Evolutionary conservation across 2,797 vertebrate genomes (phyloP), one percentile per base, ranked within the genome.

Genomic region (Garrulus glandarius): DNA sequence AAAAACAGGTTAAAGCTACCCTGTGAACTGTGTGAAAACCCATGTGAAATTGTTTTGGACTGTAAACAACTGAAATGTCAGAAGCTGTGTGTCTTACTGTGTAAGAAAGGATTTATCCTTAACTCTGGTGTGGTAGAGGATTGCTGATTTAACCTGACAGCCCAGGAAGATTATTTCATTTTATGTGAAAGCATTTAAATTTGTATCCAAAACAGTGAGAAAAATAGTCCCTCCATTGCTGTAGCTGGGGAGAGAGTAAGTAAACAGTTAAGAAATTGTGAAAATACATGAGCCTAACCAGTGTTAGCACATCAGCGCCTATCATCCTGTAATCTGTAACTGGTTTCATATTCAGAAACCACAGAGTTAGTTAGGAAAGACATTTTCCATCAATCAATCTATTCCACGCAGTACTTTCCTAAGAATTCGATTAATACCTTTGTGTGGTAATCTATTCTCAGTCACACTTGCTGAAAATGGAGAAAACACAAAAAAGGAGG

Each of bases 241-340:
- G 26, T 68, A 56, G 52, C 52, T 29, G 27, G 4, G 8, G 18
- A 89, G 11, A 60, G 15, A 74, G 78, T 56, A 91, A 67, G 32
- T 56, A 95, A 96, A 87, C 30, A 81, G 61, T 83, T 85, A 93
- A 91, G 56, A 91, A 92, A 88, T 41, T 68, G 36, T 93, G 87
- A 74, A 91, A 93, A 95, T 68, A 30, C 10, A 47, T 55, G 46
- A 89, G 46, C 30, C 55, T 89, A 87, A 49, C 10, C 24, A 44
- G 30, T 39, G 39, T 84, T 94, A 95, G 82, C 76, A 65, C 49
- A 82, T 94, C 72, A 89, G 53, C 46, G 50, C 22, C 14, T 89
- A n/a, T 52, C 9, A 1, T 74, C 34, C 67, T 84, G 44, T 77
- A 85, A 87, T 94, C 87, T 70, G 24, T 65, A 93, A 84, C 64